Conservation (phyloP, 2,797 vertebrate species). For the Eidolon dupreanum region DNA sequence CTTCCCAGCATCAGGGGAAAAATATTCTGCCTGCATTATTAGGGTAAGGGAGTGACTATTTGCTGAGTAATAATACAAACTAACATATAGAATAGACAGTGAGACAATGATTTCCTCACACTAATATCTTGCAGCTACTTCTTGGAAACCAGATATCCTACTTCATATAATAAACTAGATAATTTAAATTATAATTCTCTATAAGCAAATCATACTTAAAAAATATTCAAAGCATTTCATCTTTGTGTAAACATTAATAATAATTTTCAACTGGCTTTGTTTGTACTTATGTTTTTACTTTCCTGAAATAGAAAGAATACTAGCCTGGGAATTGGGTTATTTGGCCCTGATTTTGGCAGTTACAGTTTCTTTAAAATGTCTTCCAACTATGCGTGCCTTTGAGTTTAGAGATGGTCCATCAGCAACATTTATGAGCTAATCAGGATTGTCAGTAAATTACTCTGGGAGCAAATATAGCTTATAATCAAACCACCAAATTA, state of each 20-base stretch:
- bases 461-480: background rate
- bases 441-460: background rate
- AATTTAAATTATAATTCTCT: slow-evolving; percentile 16
- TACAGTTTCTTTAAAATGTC: background rate
- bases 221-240: background rate
- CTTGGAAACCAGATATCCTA: background rate
- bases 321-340: background rate
- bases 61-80: background rate
- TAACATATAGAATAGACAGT: background rate
- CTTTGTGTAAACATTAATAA: background rate
- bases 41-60: background rate
- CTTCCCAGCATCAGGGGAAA: background rate
- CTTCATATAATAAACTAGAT: background rate
- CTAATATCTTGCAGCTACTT: background rate
- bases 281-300: background rate
- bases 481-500: background rate
- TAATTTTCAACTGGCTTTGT: background rate
- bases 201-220: background rate
- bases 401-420: background rate
- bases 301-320: background rate
- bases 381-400: background rate
- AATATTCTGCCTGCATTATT: background rate
- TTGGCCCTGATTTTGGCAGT: background rate
- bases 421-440: background rate
- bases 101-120: background rate